A percentile compares a stretch with the other conserved stretches of the same genome.
Conservation (phyloP, 2,888 invertebrate species). For the Ernsta delagoae region DNA sequence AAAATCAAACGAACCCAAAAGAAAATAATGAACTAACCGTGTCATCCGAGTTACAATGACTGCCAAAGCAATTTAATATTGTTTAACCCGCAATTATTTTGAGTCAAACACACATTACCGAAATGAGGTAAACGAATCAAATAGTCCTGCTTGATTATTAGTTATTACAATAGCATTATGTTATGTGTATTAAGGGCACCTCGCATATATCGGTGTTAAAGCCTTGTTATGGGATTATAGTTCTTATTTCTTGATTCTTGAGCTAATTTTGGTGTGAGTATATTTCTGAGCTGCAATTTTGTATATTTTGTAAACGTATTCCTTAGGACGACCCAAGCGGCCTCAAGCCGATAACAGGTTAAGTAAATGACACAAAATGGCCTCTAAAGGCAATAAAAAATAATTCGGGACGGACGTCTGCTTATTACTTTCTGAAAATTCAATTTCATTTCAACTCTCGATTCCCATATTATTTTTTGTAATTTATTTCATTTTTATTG, state of each 20-base stretch:
- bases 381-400: slow-evolving; percentile 63
- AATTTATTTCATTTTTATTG: slow-evolving; percentile 48
- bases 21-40: slow-evolving; percentile 31
- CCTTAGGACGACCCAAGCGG: slow-evolving; percentile 54
- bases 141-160: slow-evolving; percentile 64
- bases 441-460: slow-evolving; percentile 66
- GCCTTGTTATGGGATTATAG: slow-evolving; percentile 14
- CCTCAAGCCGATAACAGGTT: slow-evolving; percentile 70
- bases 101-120: slow-evolving; percentile 55
- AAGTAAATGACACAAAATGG: slow-evolving; percentile 77
- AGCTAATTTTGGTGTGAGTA: slow-evolving; percentile 6
- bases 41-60: slow-evolving; percentile 46
- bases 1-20: slow-evolving; percentile 27
- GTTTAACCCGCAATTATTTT: slow-evolving; percentile 44
- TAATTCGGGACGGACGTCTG: slow-evolving; percentile 60
- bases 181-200: slow-evolving; percentile 53
- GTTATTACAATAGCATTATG: slow-evolving; percentile 60
- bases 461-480: slow-evolving; percentile 50
- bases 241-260: neutral
- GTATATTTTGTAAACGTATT: slow-evolving; percentile 43
- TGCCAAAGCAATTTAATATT: slow-evolving; percentile 53
- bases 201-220: slow-evolving; percentile 39
- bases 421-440: slow-evolving; percentile 69
- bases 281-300: slow-evolving; percentile 17
- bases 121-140: slow-evolving; percentile 67